Conservation (phyloP, 1,140 invertebrate species). For the Calosoma granatense region DNA sequence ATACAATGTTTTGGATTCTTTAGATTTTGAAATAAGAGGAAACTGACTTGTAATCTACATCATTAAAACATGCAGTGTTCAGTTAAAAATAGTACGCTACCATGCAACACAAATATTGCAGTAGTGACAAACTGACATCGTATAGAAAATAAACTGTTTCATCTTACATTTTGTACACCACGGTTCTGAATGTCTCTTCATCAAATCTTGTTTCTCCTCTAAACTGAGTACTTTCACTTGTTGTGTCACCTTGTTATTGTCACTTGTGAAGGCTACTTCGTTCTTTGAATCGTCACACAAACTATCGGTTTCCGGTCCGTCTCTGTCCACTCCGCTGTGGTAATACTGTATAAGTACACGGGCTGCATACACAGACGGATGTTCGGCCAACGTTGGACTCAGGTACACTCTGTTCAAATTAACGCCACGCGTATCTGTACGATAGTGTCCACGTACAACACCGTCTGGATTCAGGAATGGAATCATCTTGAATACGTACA, state of each 20-base stretch:
- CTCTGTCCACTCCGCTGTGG: conserved; percentile 41
- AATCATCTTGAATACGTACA: conserved; percentile 85
- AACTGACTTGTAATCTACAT: too few species aligned
- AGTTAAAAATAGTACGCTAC: too few species aligned
- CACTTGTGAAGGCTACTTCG: conserved; percentile 14
- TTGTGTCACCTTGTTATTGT: conserved; percentile 19
- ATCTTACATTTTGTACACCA: background rate
- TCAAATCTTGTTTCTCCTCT: conserved; percentile 27
- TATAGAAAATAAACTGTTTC: too few species aligned
- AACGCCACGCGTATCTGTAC: conserved; percentile 80
- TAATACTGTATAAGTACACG: conserved; percentile 61
- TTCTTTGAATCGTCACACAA: conserved; percentile 13
- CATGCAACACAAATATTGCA: too few species aligned
- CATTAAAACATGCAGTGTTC: too few species aligned
- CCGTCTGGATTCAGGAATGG: conserved; percentile 92
- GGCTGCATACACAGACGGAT: conserved; percentile 77
- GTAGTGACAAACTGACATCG: too few species aligned
- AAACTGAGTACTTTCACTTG: conserved; percentile 37
- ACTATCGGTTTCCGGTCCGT: conserved; percentile 25
- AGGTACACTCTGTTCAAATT: conserved; percentile 84
- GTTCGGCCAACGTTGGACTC: conserved; percentile 59
- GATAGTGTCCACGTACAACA: conserved; percentile 78
- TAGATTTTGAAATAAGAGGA: too few species aligned
- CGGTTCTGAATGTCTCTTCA: background rate
- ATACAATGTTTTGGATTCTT: too few species aligned